Percentiles rank a stretch among this genome's conserved stretches.
Evolutionary conservation across 2,113 vertebrate species (phyloP).

Genomic region (Mobula hypostoma): DNA sequence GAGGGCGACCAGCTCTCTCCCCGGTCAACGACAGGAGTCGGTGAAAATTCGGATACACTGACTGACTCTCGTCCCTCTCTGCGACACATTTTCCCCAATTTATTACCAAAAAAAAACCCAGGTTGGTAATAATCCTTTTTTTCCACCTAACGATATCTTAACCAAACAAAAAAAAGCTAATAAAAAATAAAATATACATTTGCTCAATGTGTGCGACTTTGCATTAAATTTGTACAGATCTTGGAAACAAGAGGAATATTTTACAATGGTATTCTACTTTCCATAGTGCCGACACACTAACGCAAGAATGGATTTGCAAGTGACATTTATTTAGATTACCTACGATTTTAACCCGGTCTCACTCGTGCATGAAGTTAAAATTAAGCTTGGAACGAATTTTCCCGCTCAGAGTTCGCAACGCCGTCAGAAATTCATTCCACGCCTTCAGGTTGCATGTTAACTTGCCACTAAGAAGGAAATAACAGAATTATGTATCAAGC

Average conservation of each 20-base stretch:
- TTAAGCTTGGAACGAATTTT: no score
- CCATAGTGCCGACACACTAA: neutral
- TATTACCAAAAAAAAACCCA: conserved; percentile 53
- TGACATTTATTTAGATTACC: neutral
- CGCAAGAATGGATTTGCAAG: neutral
- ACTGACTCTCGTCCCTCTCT: conserved; percentile 9
- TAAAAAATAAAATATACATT: neutral
- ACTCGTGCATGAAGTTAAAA: neutral
- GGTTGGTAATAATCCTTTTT: conserved; percentile 92
- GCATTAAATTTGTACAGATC: conserved; percentile 89
- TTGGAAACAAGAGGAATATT: conserved; percentile 69
- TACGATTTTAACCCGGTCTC: neutral
- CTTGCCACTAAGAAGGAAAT: neutral
- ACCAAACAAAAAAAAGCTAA: conserved; percentile 44
- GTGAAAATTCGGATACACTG: neutral
- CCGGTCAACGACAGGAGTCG: neutral
- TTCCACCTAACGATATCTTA: conserved; percentile 62
- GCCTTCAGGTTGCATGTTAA: neutral
- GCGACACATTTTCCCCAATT: conserved; percentile 1
- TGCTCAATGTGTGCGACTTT: conserved; percentile 90
- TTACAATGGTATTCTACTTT: conserved; percentile 89
- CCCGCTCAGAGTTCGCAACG: no score
- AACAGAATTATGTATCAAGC: neutral
- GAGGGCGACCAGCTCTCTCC: neutral
- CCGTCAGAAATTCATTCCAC: neutral